These are phyloP conservation scores for Arvicanthis niloticus DNA, from an alignment of 2,113 vertebrate species.

Conservation along the genomic window DNA sequence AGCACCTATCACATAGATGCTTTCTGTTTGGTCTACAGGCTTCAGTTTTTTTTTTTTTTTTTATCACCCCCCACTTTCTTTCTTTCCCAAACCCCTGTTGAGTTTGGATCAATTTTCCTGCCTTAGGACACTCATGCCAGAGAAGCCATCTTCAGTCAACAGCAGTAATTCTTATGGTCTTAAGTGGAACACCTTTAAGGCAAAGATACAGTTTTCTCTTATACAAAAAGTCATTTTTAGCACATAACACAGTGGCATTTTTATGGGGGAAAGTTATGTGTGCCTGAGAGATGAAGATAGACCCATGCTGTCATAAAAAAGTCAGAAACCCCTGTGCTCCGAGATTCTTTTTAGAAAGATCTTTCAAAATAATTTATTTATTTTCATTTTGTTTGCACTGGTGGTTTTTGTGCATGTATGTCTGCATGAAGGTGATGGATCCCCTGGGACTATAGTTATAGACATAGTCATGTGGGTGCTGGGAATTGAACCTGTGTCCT, in stretches of 20 bases:
- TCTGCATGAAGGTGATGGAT: too few species aligned
- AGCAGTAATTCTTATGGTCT: not conserved
- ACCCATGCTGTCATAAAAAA: not conserved
- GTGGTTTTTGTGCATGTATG: too few species aligned
- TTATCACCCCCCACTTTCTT: not conserved
- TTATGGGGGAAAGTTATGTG: not conserved
- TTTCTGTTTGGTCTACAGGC: not conserved
- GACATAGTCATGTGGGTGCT: too few species aligned
- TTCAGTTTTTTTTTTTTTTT: slow-evolving; percentile 9
- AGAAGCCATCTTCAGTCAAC: not conserved
- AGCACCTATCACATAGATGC: not conserved
- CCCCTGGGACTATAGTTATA: too few species aligned
- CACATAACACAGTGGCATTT: not conserved
- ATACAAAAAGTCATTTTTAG: not conserved
- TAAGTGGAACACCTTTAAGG: not conserved
- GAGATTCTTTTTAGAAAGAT: not conserved
- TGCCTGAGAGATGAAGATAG: not conserved
- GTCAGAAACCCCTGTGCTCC: not conserved
- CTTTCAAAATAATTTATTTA: too few species aligned
- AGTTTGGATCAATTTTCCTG: slow-evolving; percentile 8
- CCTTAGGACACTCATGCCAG: not conserved
- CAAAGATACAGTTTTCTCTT: not conserved
- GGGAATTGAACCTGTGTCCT: too few species aligned
- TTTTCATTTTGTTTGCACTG: too few species aligned
- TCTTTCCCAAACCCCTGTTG: not conserved